Evolutionary conservation across 2,113 vertebrate species (phyloP).

Genomic region (Marmota monax): DNA sequence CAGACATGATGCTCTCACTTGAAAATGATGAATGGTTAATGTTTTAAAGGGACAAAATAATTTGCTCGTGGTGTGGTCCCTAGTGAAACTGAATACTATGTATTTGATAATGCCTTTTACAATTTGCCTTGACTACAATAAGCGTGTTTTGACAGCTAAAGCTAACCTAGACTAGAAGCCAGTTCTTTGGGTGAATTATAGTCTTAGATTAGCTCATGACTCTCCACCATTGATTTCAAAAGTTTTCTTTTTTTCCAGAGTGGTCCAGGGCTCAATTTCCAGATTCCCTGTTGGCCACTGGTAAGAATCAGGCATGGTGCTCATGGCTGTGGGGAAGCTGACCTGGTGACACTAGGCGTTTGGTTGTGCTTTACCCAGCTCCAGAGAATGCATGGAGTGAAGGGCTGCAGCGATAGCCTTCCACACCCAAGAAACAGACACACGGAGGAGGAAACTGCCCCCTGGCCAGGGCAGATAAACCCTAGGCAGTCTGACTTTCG

Average conservation of each 20-base stretch:
- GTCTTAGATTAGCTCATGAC: not conserved
- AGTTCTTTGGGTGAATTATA: accelerated
- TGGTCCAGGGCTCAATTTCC: accelerated
- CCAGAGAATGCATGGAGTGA: accelerated
- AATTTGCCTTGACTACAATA: not conserved
- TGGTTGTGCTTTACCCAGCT: accelerated
- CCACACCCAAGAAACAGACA: accelerated
- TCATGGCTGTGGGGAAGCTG: not conserved
- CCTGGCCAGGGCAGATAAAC: too few relatives aligned
- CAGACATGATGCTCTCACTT: not conserved
- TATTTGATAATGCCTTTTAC: not conserved
- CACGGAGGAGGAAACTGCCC: too few relatives aligned
- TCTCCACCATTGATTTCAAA: accelerated
- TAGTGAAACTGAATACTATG: not conserved
- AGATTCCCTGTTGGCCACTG: accelerated
- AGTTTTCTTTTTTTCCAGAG: not conserved
- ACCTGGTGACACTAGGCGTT: accelerated
- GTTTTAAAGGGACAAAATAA: not conserved
- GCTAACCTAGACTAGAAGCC: accelerated
- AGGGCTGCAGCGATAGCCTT: accelerated
- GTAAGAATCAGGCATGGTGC: accelerated
- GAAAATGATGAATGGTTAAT: not conserved
- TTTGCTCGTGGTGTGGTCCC: not conserved
- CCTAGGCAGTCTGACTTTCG: accelerated
- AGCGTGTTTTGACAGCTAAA: not conserved